phyloP scores from a whole-genome alignment of 2,797 vertebrate genomes.

The Eupleurogrammus muticus region DNA sequence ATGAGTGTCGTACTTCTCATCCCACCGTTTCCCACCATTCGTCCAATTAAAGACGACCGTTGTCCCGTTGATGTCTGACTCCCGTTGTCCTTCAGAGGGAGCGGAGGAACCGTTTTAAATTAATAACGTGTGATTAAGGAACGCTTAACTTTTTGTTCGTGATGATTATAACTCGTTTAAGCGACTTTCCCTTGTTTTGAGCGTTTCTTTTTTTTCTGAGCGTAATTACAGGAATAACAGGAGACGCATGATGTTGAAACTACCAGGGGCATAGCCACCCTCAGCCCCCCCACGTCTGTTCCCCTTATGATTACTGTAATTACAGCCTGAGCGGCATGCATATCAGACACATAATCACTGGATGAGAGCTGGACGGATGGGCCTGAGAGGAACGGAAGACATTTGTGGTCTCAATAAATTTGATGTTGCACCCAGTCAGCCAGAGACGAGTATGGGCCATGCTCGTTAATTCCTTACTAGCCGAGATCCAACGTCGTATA shows the following conservation, averaged over 20 bases:
- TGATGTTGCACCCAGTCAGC: slow-evolving; percentile 37
- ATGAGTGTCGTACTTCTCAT: too few relatives aligned
- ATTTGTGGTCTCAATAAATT: slow-evolving; percentile 55
- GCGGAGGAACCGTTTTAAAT: background rate
- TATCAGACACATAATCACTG: slow-evolving; percentile 53
- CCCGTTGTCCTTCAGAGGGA: too few relatives aligned
- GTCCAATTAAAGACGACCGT: too few relatives aligned
- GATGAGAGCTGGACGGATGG: slow-evolving; percentile 45
- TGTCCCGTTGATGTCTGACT: too few relatives aligned
- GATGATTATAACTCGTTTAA: slow-evolving; percentile 30
- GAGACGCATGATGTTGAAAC: slow-evolving; percentile 61
- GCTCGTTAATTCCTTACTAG: slow-evolving; percentile 46
- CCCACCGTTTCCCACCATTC: too few relatives aligned
- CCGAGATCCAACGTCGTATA: slow-evolving; percentile 32
- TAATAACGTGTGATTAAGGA: slow-evolving; percentile 27
- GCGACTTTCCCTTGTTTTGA: slow-evolving; percentile 21
- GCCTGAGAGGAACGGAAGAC: slow-evolving; percentile 39
- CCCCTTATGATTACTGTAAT: slow-evolving; percentile 66
- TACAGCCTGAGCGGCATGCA: slow-evolving; percentile 45
- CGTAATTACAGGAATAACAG: slow-evolving; percentile 62
- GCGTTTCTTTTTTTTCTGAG: slow-evolving; percentile 17
- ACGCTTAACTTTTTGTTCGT: slow-evolving; percentile 19
- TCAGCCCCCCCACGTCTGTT: slow-evolving; percentile 40
- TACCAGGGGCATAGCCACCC: slow-evolving; percentile 55
- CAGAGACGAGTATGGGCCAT: slow-evolving; percentile 37